A percentile compares a stretch with the other conserved stretches of the same genome.
These are phyloP conservation scores for Meriones psammophilus DNA, from an alignment of 2,797 vertebrate genomes.

Conservation along the genomic window DNA sequence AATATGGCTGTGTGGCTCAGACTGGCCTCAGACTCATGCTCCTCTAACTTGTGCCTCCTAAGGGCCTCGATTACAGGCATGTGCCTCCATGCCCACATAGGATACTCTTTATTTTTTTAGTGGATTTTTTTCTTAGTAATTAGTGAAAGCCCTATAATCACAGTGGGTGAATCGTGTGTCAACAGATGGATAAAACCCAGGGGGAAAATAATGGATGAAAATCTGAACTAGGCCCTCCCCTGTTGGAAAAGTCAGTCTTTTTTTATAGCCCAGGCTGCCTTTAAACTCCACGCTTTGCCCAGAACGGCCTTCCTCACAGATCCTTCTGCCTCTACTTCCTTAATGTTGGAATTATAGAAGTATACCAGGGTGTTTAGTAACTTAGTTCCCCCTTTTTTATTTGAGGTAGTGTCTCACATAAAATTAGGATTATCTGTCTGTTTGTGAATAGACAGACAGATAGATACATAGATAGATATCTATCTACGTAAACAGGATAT, in stretches of 20 bases:
- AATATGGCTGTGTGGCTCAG: neutral
- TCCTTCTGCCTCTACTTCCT: neutral
- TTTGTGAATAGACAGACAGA: neutral
- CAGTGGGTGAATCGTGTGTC: neutral
- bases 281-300: neutral
- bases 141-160: slow-evolving; percentile 55
- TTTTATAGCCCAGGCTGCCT: neutral
- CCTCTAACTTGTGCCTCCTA: neutral
- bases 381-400: neutral
- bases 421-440: neutral
- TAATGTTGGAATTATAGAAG: neutral
- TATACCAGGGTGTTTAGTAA: neutral
- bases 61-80: neutral
- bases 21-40: neutral
- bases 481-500: neutral
- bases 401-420: neutral
- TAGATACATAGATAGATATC: no score
- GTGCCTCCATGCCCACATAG: neutral
- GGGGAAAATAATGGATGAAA: slow-evolving; percentile 28
- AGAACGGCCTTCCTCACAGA: neutral
- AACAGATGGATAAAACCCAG: slow-evolving; percentile 57
- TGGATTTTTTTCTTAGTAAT: slow-evolving; percentile 49
- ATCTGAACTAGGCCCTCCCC: slow-evolving; percentile 20
- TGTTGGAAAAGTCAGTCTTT: slow-evolving; percentile 45
- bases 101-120: neutral